Evolutionary conservation across 35 echinoderm and acorn worm species (phyloP), one percentile per base, ranked within the genome.

Genomic region (Apostichopus californicus): DNA sequence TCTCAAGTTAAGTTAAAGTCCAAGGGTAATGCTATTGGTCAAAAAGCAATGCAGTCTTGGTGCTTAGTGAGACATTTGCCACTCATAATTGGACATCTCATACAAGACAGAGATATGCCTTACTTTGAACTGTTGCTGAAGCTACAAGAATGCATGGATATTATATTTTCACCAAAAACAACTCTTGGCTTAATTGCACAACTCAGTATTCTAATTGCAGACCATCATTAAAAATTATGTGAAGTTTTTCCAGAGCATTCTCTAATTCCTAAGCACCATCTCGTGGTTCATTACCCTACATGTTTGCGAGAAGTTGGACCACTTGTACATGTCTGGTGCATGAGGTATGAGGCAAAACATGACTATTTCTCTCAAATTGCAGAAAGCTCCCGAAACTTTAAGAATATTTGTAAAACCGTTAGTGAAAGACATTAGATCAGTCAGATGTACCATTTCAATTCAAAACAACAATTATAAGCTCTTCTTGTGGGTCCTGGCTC

Each of bases 251-350:
- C 79, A 25, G 28, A 0, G 15, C 79, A 73, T 34, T 15, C 71
- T 15, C 15, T 92, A 7, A 34, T 68, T 73, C 79, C 91, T 17
- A 92, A 83, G 56, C 91, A 92, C 52, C 57, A 92, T n/a, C 83
- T 92, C 5, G 83, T 92, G 91, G 91, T 84, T 78, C 91, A 92
- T 92, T 92, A 92, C 17, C 78, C 56, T 70, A 92, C 91, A 8
- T 92, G 91, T 92, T 71, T 92, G 24, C 77, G 79, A 72, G 25
- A 92, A 21, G 80, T 92, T 54, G 91, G 91, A 10, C 80, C 91
- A 46, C 91, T 92, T 84, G 66, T 85, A 6, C 91, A 92, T 92
- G 91, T 92, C 28, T 92, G 91, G 91, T 92, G 91, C 61, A 92
- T 92, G 91, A 59, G 91, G 59, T 92, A 92, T 86, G 91, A 92